phyloP scores from a whole-genome alignment of 2,113 vertebrate genomes.

The Oostethus manadensis region DNA sequence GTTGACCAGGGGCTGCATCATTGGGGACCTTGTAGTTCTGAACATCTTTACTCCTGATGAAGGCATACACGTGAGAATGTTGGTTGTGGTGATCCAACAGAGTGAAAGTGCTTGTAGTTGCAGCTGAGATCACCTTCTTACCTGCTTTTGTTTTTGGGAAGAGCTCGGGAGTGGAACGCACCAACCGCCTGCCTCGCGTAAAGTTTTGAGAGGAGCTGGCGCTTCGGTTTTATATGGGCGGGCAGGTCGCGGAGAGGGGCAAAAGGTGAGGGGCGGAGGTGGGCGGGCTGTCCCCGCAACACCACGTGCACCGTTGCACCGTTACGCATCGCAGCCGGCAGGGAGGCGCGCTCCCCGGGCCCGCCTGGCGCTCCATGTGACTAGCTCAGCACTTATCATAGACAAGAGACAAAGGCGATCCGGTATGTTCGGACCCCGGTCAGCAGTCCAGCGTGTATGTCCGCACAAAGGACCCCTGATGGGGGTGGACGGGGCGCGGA shows the following conservation, averaged over 20 bases:
- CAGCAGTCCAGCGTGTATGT: conserved; percentile 65
- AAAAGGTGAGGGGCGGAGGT: background rate
- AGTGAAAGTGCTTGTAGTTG: background rate
- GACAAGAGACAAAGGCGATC: conserved; percentile 56
- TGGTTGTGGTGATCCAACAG: no score
- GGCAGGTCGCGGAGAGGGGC: background rate
- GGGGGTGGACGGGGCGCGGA: conserved; percentile 54
- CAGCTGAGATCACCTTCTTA: conserved; percentile 60
- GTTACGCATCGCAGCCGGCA: background rate
- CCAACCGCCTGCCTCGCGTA: conserved; percentile 65
- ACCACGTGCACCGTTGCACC: accelerated
- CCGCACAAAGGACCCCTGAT: conserved; percentile 51
- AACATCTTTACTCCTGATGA: conserved; percentile 67
- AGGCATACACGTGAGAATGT: background rate
- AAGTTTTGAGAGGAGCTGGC: conserved; percentile 72
- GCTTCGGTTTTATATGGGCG: conserved; percentile 72
- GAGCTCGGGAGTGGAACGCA: conserved; percentile 54
- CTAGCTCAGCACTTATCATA: conserved; percentile 74
- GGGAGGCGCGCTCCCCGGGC: conserved; percentile 30
- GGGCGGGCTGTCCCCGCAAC: conserved; percentile 14
- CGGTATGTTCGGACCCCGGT: conserved; percentile 64
- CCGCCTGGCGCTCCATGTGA: conserved; percentile 16
- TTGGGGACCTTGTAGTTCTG: conserved; percentile 67
- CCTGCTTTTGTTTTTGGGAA: conserved; percentile 58
- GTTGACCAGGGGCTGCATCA: conserved; percentile 73